Evolutionary conservation across 2,113 vertebrate species (phyloP), one percentile per base, ranked within the genome.

Genomic region (cattle (Bos taurus)): DNA sequence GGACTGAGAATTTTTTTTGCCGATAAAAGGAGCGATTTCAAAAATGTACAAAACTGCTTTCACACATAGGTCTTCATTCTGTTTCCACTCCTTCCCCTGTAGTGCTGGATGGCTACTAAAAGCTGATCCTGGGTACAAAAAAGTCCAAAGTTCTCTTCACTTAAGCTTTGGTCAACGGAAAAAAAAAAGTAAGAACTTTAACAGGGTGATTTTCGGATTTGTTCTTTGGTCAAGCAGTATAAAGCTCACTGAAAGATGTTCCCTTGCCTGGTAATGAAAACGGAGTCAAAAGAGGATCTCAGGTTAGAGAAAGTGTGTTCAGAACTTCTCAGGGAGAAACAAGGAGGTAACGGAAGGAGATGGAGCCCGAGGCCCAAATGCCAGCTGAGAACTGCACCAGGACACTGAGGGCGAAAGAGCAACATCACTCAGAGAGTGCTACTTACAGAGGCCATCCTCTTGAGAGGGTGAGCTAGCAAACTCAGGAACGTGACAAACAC

Each of bases 181-280:
- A 92, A 25, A 57, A 59, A 77, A 12, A n/a, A 59, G 6, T 0
- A 95, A 96, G 43, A 94, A 82, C 40, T 90, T 87, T 46, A 90
- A 96, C 93, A 56, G 7, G 71, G 89, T 95, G 78, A 57, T 28
- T 57, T 94, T 95, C 62, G 57, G 95, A 91, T 90, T 30, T 87
- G 67, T 64, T 98, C 98, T 98, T 97, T 98, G 98, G 98, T 97
- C 86, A 97, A 90, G 83, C 82, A 91, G 54, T 90, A 84, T 86
- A 95, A 95, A 98, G 93, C 96, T 96, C 84, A 88, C 40, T 36
- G 80, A 94, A 92, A 88, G 56, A 90, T 59, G 57, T 83, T 74
- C 62, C 78, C 67, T 96, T 80, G 54, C 96, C 64, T 60, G 30
- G 67, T 26, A 95, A 95, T 83, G 71, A 88, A 95, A 93, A 94